A percentile compares a stretch with the other conserved stretches of the same genome.
These are phyloP conservation scores for Hirundo rustica DNA, from an alignment of 2,797 vertebrate species.

Conservation along the genomic window DNA sequence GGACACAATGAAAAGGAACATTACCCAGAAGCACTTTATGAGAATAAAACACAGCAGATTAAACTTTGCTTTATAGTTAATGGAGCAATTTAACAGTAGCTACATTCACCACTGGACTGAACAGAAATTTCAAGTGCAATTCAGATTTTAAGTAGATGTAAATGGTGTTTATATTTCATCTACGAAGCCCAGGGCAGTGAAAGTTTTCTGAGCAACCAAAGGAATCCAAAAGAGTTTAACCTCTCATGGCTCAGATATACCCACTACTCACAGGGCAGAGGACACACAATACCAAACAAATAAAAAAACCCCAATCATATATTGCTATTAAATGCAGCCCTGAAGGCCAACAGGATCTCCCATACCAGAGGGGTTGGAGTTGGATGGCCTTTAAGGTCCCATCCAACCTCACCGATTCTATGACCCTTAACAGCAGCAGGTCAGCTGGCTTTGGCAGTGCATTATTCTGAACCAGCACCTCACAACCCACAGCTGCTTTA, in stretches of 20 bases:
- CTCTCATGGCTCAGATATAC: not conserved
- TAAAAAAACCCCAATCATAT: not conserved
- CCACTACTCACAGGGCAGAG: not conserved
- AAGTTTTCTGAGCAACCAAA: not conserved
- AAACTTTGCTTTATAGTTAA: conserved; percentile 53
- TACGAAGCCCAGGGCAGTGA: not conserved
- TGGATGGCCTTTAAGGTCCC: not conserved
- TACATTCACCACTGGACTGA: conserved; percentile 30
- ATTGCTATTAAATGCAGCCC: not conserved
- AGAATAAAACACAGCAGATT: conserved; percentile 41
- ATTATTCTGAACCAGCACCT: not conserved
- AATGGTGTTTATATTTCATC: conserved; percentile 33
- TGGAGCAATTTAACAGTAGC: conserved; percentile 39
- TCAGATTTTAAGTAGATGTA: conserved; percentile 43
- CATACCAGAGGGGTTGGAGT: not conserved
- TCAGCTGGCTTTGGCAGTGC: not conserved
- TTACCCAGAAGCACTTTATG: not conserved
- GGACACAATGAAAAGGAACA: not conserved
- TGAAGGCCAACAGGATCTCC: not conserved
- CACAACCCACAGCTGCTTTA: not conserved
- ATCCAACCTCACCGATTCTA: not conserved
- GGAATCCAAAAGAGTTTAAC: not conserved
- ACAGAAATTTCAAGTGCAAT: conserved; percentile 45
- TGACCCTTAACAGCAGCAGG: not conserved
- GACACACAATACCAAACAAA: not conserved